Conservation (phyloP, 2,888 invertebrate genomes). For the Harmothoe impar region DNA sequence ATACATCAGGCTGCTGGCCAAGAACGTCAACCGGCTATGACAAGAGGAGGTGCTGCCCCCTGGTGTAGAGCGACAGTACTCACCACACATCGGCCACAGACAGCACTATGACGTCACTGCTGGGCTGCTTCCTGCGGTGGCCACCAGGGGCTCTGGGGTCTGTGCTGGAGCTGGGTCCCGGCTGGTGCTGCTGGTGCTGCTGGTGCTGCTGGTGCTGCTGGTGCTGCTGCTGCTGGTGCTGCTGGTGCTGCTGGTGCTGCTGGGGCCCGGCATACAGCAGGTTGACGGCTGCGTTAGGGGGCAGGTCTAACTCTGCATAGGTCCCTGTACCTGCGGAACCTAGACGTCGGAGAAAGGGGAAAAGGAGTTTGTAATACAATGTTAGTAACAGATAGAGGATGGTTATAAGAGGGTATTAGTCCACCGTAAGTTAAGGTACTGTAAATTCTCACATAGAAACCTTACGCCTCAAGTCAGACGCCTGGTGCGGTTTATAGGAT, state of each 20-base stretch:
- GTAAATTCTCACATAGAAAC: too few relatives aligned
- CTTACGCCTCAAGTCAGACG: too few relatives aligned
- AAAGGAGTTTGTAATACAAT: too few relatives aligned
- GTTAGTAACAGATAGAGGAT: too few relatives aligned
- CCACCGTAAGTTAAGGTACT: too few relatives aligned
- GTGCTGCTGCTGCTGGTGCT: background rate
- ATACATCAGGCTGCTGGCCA: too few relatives aligned
- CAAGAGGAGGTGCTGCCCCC: background rate
- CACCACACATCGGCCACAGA: constrained; percentile 25
- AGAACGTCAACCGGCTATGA: too few relatives aligned
- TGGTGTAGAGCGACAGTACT: background rate
- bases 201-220: too few relatives aligned
- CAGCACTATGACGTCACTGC: constrained; percentile 23
- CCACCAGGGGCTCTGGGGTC: background rate
- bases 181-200: too few relatives aligned
- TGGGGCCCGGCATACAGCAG: background rate
- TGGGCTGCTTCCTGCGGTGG: background rate
- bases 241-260: background rate
- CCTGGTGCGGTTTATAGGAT: too few relatives aligned
- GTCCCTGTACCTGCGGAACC: background rate
- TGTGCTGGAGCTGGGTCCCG: too few relatives aligned
- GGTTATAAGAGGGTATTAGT: too few relatives aligned
- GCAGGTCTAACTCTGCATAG: constrained; percentile 45
- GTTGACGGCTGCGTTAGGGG: background rate
- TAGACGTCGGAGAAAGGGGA: background rate